Evolutionary conservation across 1,140 invertebrate species (phyloP), one percentile per base, ranked within the genome.

Genomic region (Trichonephila clavipes): DNA sequence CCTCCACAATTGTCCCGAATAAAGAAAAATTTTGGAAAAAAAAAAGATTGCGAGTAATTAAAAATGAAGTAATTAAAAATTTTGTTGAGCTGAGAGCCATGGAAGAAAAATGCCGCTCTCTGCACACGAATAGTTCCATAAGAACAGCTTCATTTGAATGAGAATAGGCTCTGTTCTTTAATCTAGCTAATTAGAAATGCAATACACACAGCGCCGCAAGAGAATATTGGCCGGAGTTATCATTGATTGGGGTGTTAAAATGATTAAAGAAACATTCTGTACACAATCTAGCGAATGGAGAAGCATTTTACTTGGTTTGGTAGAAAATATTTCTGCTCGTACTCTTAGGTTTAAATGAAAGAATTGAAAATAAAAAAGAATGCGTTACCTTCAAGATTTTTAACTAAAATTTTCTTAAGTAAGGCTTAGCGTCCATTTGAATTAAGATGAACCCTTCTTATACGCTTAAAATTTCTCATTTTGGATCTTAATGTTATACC

Each of bases 61-160:
- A 87, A 87, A 87, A 87, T 34, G 85, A 62, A 87, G 28, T 87
- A 87, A 87, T 87, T 87, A 87, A 87, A 87, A 87, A 87, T n/a
- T 87, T 87, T 87, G 58, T 64, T 61, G 12, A 64, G 85, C 16
- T 21, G 18, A 21, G 34, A 87, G 10, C 82, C 16, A 7, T 3
- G 40, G 62, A 87, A 64, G 19, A 87, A 87, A 62, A 87, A 62
- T 19, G 8, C 2, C 2, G 18, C 44, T 19, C 44, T 19, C 16
- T 62, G 19, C 82, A 58, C 2, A 19, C 12, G 44, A n/a, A 83
- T 19, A 8, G 82, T 21, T 59, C 44, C 12, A n/a, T 3, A 51
- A 24, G 51, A 58, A 83, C 40, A 64, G 61, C 85, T 87, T 87
- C 64, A 64, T 87, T 87, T 87, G 85, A 87, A 87, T 87, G 51